Evolutionary conservation across 2,888 invertebrate species (phyloP).

Genomic region (Rosalia funebris): DNA sequence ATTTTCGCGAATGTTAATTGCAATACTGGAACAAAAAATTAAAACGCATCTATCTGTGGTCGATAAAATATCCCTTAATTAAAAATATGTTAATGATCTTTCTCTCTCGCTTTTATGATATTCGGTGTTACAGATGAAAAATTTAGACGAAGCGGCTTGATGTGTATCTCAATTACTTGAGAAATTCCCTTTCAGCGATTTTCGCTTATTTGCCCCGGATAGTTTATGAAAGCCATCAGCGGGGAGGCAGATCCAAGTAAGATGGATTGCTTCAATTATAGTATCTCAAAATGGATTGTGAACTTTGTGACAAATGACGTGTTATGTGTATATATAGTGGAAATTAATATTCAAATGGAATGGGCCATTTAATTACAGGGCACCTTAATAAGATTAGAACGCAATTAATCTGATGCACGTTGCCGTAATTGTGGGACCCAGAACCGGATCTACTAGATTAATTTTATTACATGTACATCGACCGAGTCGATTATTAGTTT

Average conservation of each 20-base stretch:
- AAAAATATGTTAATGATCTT: too few species aligned
- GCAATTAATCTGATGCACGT: constrained; percentile 46
- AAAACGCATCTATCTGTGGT: too few species aligned
- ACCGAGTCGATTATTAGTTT: neutral
- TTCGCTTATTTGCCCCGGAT: neutral
- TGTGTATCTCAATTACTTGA: neutral
- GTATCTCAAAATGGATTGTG: constrained; percentile 24
- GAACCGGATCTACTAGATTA: constrained; percentile 2
- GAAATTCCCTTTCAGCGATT: neutral
- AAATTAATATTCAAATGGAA: constrained; percentile 44
- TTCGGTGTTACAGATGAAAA: too few species aligned
- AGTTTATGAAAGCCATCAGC: constrained; percentile 14
- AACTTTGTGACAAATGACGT: constrained; percentile 37
- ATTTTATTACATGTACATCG: neutral
- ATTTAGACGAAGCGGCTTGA: neutral
- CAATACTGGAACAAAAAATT: too few species aligned
- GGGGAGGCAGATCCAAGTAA: constrained; percentile 13
- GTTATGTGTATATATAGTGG: constrained; percentile 31
- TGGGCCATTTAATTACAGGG: constrained; percentile 43
- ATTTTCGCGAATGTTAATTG: too few species aligned
- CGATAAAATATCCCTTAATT: too few species aligned
- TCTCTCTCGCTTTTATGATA: too few species aligned
- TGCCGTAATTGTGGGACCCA: constrained; percentile 27
- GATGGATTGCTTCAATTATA: constrained; percentile 22
- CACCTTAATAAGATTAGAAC: constrained; percentile 47